phyloP scores from a whole-genome alignment of 1,140 invertebrate genomes.

The Drosophila malerkotliana region DNA sequence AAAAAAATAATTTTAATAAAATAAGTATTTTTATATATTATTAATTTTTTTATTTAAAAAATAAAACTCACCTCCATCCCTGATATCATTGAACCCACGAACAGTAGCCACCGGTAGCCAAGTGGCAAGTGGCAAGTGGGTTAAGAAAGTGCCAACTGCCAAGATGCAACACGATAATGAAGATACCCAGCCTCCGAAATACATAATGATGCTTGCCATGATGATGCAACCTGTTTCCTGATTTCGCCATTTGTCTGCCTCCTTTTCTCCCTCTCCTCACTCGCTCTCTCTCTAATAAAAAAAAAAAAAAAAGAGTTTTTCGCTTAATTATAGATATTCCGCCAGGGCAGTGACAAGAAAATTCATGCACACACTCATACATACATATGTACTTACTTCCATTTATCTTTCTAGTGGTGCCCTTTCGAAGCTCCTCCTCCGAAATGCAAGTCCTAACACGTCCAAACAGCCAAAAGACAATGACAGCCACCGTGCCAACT shows the following conservation, averaged over 20 bases:
- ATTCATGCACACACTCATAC: constrained; percentile 30
- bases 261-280: constrained; percentile 3
- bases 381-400: constrained; percentile 1
- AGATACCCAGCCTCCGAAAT: constrained; percentile 6
- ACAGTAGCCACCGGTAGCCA: constrained; percentile 34
- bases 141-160: constrained; percentile 3
- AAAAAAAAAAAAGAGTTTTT: constrained; percentile 34
- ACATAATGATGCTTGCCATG: not conserved
- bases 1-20: not conserved
- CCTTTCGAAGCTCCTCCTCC: not conserved
- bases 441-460: not conserved
- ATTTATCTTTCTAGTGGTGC: not conserved
- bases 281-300: not conserved
- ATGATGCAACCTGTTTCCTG: constrained; percentile 61
- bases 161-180: constrained; percentile 7
- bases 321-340: constrained; percentile 71
- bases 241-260: constrained; percentile 33
- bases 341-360: constrained; percentile 60
- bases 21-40: too few relatives aligned
- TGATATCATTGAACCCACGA: not conserved
- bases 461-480: constrained; percentile 4
- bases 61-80: not conserved
- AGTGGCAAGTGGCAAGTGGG: constrained; percentile 31
- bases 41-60: not conserved
- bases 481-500: constrained; percentile 31